Conservation (phyloP, 92 coral and sea anemone species). For the Phymanthus crucifer region DNA sequence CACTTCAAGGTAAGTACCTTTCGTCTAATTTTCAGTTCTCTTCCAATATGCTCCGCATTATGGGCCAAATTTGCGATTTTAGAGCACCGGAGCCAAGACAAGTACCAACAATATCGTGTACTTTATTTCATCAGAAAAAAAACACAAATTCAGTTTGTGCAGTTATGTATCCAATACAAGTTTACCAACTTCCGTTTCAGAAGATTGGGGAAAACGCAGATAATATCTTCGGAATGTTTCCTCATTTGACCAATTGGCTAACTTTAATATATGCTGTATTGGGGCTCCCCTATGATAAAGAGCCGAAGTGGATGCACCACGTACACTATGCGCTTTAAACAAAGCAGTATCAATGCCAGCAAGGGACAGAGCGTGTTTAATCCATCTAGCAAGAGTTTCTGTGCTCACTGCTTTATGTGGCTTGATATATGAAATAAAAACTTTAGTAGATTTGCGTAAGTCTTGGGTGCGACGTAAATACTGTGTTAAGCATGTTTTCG, state of each 20-base stretch:
- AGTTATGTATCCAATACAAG: too few species aligned
- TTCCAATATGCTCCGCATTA: too few species aligned
- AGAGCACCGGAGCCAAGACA: too few species aligned
- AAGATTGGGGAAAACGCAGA: too few species aligned
- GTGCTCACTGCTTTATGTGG: slow-evolving; percentile 38
- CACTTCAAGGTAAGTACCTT: too few species aligned
- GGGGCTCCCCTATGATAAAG: slow-evolving; percentile 54
- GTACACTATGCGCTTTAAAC: slow-evolving; percentile 48
- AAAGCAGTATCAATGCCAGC: slow-evolving; percentile 36
- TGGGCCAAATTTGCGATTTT: too few species aligned
- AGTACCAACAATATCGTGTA: too few species aligned
- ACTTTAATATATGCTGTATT: slow-evolving; percentile 38
- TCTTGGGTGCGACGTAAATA: slow-evolving; percentile 18
- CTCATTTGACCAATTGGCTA: slow-evolving; percentile 41
- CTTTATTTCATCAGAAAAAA: too few species aligned
- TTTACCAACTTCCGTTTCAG: too few species aligned
- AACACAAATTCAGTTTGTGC: too few species aligned
- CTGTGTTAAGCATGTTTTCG: too few species aligned
- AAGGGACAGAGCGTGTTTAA: background rate
- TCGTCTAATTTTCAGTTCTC: too few species aligned
- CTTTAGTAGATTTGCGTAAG: slow-evolving; percentile 21
- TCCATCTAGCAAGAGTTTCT: slow-evolving; percentile 40
- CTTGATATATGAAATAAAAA: slow-evolving; percentile 49
- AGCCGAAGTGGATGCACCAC: slow-evolving; percentile 45
- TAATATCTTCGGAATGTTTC: background rate